Conservation (phyloP, 2,797 vertebrate genomes). For the Cheirogaleus major region DNA sequence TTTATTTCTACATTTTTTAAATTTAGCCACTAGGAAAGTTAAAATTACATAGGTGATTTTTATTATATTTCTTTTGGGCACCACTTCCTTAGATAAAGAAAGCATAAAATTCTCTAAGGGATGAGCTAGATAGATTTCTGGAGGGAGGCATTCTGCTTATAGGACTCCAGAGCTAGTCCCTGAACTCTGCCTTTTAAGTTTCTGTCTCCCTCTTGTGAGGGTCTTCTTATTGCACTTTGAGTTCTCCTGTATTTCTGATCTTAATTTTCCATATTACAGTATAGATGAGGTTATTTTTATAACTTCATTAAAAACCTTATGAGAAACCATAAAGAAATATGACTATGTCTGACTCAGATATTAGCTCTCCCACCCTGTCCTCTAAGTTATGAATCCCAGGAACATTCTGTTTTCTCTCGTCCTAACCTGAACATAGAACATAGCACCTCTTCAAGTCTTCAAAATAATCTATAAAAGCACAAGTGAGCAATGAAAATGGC, state of each 20-base stretch:
- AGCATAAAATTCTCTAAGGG: not conserved
- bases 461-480: not conserved
- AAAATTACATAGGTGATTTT: not conserved
- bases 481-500: not conserved
- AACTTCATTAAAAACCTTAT: conserved; percentile 45
- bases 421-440: conserved; percentile 20
- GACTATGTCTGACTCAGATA: not conserved
- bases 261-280: conserved; percentile 25
- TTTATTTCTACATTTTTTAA: not conserved
- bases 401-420: not conserved
- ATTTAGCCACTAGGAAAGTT: not conserved
- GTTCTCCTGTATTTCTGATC: not conserved
- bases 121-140: not conserved
- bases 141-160: not conserved
- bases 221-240: not conserved
- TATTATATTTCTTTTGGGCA: conserved; percentile 21
- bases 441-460: not conserved
- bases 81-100: not conserved
- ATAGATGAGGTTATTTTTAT: not conserved
- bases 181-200: not conserved
- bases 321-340: conserved; percentile 44
- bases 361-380: not conserved
- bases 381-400: not conserved
- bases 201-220: not conserved
- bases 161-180: not conserved